A percentile compares a stretch with the other conserved stretches of the same genome.
These are phyloP conservation scores for Pseudopipra pipra DNA, from an alignment of 2,113 vertebrate genomes.

Conservation along the genomic window DNA sequence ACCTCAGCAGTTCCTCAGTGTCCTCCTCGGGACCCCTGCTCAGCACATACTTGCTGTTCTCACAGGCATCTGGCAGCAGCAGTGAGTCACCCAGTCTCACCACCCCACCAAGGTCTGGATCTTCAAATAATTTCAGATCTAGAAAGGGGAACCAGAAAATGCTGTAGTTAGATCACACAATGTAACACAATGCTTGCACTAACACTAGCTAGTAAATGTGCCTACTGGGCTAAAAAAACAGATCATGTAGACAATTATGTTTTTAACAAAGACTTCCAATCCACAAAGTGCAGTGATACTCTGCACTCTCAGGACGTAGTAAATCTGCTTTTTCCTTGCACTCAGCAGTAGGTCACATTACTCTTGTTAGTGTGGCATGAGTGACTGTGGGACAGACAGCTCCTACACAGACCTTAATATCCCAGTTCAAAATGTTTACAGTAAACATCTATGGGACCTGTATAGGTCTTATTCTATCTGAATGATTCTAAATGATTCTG, in stretches of 20 bases:
- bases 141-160: background rate
- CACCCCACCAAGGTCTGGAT: slow-evolving; percentile 77
- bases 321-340: background rate
- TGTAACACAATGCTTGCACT: background rate
- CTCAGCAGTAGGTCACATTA: background rate
- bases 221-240: background rate
- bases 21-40: background rate
- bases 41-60: background rate
- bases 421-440: background rate
- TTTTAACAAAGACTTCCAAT: background rate
- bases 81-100: slow-evolving; percentile 76
- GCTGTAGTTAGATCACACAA: background rate
- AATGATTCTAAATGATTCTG: background rate
- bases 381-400: background rate
- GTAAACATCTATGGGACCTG: background rate
- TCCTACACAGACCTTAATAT: background rate
- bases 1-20: slow-evolving; percentile 75
- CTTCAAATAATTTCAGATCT: slow-evolving; percentile 82
- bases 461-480: background rate
- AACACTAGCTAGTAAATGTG: background rate
- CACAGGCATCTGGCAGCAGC: slow-evolving; percentile 67
- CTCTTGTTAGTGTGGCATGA: background rate
- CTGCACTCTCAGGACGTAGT: background rate
- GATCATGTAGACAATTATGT: background rate
- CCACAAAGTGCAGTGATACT: background rate